phyloP scores from a whole-genome alignment of 1,140 invertebrate genomes.

The Lordiphosa clarofinis region DNA sequence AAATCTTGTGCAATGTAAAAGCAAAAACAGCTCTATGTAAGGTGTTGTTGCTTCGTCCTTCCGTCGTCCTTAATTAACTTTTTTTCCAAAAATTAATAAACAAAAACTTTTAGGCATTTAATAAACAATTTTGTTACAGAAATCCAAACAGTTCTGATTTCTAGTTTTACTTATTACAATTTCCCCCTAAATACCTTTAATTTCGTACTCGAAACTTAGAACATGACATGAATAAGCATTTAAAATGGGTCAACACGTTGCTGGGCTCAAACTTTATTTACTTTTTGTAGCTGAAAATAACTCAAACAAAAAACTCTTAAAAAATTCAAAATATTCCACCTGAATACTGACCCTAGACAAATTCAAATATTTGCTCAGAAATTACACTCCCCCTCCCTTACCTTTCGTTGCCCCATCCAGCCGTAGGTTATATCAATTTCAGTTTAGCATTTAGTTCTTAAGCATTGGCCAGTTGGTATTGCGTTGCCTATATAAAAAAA shows the following conservation, averaged over 20 bases:
- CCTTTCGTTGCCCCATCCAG: neutral
- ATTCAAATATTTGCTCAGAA: constrained; percentile 2
- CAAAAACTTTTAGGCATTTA: no score
- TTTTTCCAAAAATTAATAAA: no score
- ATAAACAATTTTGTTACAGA: no score
- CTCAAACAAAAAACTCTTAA: constrained; percentile 8
- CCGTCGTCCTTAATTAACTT: no score
- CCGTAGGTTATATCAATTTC: constrained; percentile 70
- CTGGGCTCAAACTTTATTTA: constrained; percentile 24
- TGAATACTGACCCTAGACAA: constrained; percentile 19
- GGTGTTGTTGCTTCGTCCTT: no score
- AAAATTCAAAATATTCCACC: constrained; percentile 53
- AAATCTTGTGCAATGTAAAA: no score
- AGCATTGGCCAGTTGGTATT: constrained; percentile 52
- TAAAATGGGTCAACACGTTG: neutral
- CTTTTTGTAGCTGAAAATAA: constrained; percentile 28
- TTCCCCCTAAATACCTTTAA: no score
- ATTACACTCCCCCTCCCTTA: neutral
- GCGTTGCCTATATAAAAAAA: constrained; percentile 17
- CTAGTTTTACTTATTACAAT: no score
- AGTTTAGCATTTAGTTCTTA: constrained; percentile 61
- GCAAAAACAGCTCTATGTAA: no score
- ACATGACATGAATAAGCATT: no score
- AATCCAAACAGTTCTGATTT: no score
- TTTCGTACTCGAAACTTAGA: no score